A percentile compares a stretch with the other conserved stretches of the same genome.
Evolutionary conservation across 2,113 vertebrate genomes (phyloP).

Genomic region (Ursus arctos): DNA sequence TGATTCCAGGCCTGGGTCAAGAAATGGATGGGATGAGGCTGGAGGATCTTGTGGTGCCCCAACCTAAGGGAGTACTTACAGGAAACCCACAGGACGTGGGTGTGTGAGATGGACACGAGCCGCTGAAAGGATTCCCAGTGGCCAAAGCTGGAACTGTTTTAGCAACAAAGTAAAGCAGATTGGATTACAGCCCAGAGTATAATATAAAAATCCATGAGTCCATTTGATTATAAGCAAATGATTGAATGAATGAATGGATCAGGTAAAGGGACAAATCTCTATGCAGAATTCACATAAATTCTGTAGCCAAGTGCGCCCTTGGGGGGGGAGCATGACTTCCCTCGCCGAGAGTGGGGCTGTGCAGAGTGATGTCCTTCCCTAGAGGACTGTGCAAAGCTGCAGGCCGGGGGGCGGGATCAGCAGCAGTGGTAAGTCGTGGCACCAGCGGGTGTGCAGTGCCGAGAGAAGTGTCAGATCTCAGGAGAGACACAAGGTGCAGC

Average conservation of each 20-base stretch:
- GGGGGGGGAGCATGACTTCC: too few species aligned
- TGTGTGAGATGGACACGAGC: background rate
- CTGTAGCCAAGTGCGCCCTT: background rate
- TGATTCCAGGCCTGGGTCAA: background rate
- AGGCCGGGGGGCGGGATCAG: accelerated
- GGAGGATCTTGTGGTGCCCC: background rate
- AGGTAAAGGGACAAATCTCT: too few species aligned
- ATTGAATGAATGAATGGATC: accelerated
- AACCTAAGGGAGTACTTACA: background rate
- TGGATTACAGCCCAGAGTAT: background rate
- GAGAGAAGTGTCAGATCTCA: accelerated
- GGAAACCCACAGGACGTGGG: background rate
- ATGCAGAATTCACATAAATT: background rate
- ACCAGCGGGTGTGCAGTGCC: too few species aligned
- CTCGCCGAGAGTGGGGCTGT: accelerated
- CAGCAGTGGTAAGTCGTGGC: accelerated
- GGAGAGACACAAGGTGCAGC: background rate
- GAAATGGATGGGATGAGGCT: accelerated
- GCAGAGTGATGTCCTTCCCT: background rate
- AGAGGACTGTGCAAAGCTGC: background rate
- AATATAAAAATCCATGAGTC: accelerated
- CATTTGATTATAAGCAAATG: accelerated
- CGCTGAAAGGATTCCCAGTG: background rate
- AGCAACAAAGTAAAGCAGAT: background rate
- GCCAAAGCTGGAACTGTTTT: background rate